phyloP scores from a whole-genome alignment of 2,888 invertebrate genomes.

The Andrena haemorrhoa region DNA sequence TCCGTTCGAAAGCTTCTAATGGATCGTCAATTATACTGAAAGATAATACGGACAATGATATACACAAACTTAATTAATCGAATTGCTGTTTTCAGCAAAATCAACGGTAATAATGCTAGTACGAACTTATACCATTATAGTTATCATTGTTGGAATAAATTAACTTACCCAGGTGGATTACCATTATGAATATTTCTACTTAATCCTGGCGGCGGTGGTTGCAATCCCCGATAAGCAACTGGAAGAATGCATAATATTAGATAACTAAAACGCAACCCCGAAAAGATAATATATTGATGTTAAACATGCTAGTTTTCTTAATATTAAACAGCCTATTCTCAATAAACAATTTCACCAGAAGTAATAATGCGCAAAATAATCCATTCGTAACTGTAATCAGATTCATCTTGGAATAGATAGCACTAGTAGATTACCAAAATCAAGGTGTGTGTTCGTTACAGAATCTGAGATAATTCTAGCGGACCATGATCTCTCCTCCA shows the following conservation, averaged over 20 bases:
- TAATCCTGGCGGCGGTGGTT: slow-evolving; percentile 88
- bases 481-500: too few species aligned
- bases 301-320: too few species aligned
- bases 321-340: too few species aligned
- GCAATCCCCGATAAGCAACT: slow-evolving; percentile 84
- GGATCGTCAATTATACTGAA: slow-evolving; percentile 93
- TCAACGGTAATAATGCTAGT: not conserved
- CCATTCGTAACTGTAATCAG: too few species aligned
- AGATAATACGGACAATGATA: slow-evolving; percentile 16
- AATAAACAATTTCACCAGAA: too few species aligned
- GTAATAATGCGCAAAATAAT: too few species aligned
- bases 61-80: not conserved
- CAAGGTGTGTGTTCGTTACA: too few species aligned
- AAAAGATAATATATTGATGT: not conserved
- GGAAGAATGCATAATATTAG: slow-evolving; percentile 63
- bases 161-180: slow-evolving; percentile 86
- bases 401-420: too few species aligned
- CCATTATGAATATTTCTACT: slow-evolving; percentile 85
- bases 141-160: slow-evolving; percentile 2
- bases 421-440: too few species aligned
- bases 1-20: slow-evolving; percentile 93
- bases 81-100: not conserved
- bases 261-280: not conserved
- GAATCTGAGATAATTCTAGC: too few species aligned
- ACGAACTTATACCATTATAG: not conserved